These are phyloP conservation scores for Rhinoderma darwinii DNA, from an alignment of 2,113 vertebrate species.

Conservation along the genomic window DNA sequence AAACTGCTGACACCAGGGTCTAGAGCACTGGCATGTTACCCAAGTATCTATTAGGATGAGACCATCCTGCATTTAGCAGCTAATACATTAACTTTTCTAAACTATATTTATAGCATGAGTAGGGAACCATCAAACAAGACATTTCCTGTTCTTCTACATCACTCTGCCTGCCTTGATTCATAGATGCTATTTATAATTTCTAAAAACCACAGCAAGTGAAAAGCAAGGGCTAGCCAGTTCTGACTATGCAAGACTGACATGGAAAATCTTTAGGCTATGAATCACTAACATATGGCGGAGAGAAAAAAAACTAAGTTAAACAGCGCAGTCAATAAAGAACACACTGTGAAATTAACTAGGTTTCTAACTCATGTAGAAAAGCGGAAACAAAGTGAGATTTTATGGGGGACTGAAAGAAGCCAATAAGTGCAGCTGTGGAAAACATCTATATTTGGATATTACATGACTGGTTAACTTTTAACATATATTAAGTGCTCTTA, in stretches of 20 bases:
- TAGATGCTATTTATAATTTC: conserved; percentile 47
- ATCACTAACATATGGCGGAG: conserved; percentile 52
- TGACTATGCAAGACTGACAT: conserved; percentile 56
- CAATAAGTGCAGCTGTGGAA: conserved; percentile 48
- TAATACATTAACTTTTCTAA: conserved; percentile 46
- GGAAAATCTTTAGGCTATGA: conserved; percentile 54
- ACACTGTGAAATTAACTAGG: conserved; percentile 52
- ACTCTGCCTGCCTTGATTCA: conserved; percentile 38
- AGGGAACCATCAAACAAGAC: conserved; percentile 51
- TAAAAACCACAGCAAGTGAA: conserved; percentile 47
- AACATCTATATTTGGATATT: conserved; percentile 47
- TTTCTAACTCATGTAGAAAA: conserved; percentile 50
- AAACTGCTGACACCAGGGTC: not conserved
- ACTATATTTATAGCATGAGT: conserved; percentile 45
- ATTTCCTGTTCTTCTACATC: conserved; percentile 42
- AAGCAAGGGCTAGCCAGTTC: conserved; percentile 31
- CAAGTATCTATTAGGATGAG: conserved; percentile 28
- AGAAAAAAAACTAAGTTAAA: conserved; percentile 29
- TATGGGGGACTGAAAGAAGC: conserved; percentile 31
- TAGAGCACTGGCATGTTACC: not conserved
- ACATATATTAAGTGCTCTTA: conserved; percentile 31
- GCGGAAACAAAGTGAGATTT: conserved; percentile 44
- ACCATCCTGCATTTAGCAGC: conserved; percentile 16
- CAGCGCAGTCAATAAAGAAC: conserved; percentile 47
- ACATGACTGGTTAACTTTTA: conserved; percentile 17